Conservation (phyloP, 2,113 vertebrate species). For the Cephalopholis sonnerati region DNA sequence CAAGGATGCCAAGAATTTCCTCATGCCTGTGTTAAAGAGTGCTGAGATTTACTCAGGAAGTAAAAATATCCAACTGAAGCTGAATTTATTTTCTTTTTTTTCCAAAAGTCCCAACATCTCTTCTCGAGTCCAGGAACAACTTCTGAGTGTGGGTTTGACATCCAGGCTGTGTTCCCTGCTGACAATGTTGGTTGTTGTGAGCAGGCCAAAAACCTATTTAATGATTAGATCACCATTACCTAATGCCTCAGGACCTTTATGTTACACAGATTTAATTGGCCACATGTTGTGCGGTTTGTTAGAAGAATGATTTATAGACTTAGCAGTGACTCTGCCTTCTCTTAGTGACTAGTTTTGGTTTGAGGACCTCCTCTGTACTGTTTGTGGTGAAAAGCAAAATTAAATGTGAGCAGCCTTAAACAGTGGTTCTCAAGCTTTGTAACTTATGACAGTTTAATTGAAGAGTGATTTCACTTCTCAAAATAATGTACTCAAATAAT, state of each 20-base stretch:
- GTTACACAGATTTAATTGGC: neutral
- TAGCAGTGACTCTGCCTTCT: neutral
- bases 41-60: constrained; percentile 1
- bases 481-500: neutral
- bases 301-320: neutral
- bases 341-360: neutral
- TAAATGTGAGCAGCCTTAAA: too few species aligned
- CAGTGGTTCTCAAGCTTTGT: neutral
- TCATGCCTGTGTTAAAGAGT: constrained; percentile 38
- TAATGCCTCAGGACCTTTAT: neutral
- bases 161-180: neutral
- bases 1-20: constrained; percentile 41
- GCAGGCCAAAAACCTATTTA: neutral
- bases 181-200: neutral
- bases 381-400: neutral
- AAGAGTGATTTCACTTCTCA: neutral
- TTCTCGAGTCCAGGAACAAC: neutral
- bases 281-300: neutral
- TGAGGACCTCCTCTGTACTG: neutral
- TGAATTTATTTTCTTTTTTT: neutral
- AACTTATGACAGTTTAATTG: neutral
- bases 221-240: neutral
- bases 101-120: neutral
- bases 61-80: constrained; percentile 1
- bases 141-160: neutral